phyloP scores from a whole-genome alignment of 2,888 invertebrate species.

The Calameuta filiformis region DNA sequence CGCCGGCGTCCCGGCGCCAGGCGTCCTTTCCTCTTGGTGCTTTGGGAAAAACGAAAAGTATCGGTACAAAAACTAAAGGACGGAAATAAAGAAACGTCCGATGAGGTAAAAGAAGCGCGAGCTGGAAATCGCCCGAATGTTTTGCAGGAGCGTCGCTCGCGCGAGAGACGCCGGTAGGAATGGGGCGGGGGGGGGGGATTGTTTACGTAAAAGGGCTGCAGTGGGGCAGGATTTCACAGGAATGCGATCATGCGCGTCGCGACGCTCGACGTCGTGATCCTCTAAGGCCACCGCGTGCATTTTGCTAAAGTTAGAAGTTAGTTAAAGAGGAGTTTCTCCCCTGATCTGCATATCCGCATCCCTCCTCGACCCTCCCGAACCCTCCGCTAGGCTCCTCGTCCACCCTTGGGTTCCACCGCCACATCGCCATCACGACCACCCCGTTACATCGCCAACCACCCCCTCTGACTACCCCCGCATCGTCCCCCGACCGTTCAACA shows the following conservation, averaged over 20 bases:
- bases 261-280: not conserved
- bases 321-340: conserved; percentile 57
- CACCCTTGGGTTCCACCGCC: conserved; percentile 23
- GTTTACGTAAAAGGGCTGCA: conserved; percentile 1
- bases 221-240: not conserved
- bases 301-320: conserved; percentile 62
- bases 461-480: conserved; percentile 30
- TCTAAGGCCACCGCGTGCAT: conserved; percentile 41
- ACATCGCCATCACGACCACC: conserved; percentile 20
- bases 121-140: conserved; percentile 8
- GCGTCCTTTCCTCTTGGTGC: conserved; percentile 48
- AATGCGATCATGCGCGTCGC: not conserved
- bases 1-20: conserved; percentile 63
- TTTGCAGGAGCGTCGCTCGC: conserved; percentile 6
- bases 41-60: conserved; percentile 30
- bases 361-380: conserved; percentile 11
- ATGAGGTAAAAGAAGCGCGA: conserved; percentile 10
- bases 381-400: not conserved
- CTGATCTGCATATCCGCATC: conserved; percentile 62
- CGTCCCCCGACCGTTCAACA: conserved; percentile 56
- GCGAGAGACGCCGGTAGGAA: not conserved
- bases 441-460: conserved; percentile 21
- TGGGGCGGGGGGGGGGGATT: not conserved
- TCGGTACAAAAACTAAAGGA: conserved; percentile 16
- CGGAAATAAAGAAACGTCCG: conserved; percentile 3